Evolutionary conservation across 2,113 vertebrate genomes (phyloP).

Genomic region (Tringa solitaria): DNA sequence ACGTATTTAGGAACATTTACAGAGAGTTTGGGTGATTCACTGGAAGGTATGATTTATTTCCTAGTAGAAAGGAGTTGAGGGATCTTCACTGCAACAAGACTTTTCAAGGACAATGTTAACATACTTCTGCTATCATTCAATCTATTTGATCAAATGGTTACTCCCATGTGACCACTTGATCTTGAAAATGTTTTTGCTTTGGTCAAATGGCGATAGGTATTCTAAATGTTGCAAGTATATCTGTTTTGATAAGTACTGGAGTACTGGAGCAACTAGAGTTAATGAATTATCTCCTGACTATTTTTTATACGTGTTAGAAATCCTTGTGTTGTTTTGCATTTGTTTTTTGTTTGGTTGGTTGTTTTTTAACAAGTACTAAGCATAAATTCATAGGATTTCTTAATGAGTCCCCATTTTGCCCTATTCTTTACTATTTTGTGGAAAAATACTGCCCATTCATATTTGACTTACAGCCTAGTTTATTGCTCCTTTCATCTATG

Average conservation of each 20-base stretch:
- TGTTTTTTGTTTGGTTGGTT: background rate
- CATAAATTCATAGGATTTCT: background rate
- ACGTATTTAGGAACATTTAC: background rate
- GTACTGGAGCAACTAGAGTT: background rate
- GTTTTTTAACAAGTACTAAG: background rate
- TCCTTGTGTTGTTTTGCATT: accelerated
- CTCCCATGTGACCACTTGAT: background rate
- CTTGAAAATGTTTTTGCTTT: background rate
- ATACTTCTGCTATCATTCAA: background rate
- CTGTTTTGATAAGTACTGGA: background rate
- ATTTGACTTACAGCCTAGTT: background rate
- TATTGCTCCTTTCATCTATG: background rate
- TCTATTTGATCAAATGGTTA: background rate
- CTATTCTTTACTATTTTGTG: background rate
- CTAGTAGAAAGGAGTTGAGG: background rate
- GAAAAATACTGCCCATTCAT: background rate
- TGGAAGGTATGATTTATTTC: background rate
- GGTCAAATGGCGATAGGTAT: background rate
- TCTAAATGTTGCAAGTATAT: background rate
- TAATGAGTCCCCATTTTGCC: background rate
- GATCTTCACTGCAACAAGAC: background rate
- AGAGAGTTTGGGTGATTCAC: background rate
- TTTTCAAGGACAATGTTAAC: background rate
- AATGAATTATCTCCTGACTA: background rate
- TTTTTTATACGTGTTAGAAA: background rate